Conservation (phyloP, 35 echinoderm and acorn worm genomes). For the Patiria miniata region DNA sequence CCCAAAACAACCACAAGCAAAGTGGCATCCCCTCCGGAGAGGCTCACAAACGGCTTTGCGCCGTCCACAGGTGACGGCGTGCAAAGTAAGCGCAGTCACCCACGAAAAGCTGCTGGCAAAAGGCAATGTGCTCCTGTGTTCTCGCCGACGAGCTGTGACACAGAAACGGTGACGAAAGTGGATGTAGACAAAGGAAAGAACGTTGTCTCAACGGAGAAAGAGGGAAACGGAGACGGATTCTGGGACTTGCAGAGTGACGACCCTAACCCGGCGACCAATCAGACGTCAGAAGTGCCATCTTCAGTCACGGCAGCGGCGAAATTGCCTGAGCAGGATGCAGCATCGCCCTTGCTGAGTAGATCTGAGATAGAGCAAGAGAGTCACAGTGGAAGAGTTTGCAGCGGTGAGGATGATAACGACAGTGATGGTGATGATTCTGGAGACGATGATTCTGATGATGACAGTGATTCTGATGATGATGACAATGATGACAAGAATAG, state of each 20-base stretch:
- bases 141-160: not conserved
- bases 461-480: not conserved
- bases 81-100: not conserved
- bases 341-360: too few relatives aligned
- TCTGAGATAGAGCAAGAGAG: not conserved
- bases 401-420: not conserved
- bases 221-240: not conserved
- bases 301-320: too few relatives aligned
- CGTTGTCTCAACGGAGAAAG: not conserved
- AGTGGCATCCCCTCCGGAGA: not conserved
- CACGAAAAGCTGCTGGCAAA: not conserved
- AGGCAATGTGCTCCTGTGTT: not conserved
- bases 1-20: not conserved
- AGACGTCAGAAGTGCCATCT: too few relatives aligned
- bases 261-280: too few relatives aligned
- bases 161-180: not conserved
- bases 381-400: not conserved
- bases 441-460: not conserved
- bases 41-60: not conserved
- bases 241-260: not conserved
- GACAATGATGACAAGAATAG: not conserved
- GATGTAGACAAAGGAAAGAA: not conserved
- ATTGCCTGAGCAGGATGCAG: too few relatives aligned
- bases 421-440: not conserved
- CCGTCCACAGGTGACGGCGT: not conserved